phyloP scores from a whole-genome alignment of 2,113 vertebrate species.

The Vidua chalybeata region DNA sequence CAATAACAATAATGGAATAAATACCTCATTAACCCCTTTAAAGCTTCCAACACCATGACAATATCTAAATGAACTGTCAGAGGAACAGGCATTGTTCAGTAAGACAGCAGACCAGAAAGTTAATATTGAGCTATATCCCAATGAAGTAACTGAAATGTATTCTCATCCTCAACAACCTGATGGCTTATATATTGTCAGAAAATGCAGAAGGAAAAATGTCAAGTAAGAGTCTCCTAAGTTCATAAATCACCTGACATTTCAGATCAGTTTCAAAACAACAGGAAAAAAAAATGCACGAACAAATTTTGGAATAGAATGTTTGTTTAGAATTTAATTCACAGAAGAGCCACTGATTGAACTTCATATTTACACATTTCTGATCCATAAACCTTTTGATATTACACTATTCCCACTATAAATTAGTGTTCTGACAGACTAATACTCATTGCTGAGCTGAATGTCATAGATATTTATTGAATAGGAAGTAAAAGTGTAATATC shows the following conservation, averaged over 20 bases:
- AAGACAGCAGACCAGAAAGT: constrained; percentile 67
- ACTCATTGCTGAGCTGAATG: constrained; percentile 12
- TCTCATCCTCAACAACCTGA: constrained; percentile 15
- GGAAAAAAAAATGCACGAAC: not conserved
- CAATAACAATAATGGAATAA: constrained; percentile 69
- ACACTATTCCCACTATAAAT: constrained; percentile 43
- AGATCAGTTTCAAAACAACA: not conserved
- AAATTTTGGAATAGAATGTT: not conserved
- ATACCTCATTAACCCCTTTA: constrained; percentile 72
- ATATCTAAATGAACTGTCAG: constrained; percentile 74
- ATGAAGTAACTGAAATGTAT: constrained; percentile 37
- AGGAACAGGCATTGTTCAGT: constrained; percentile 64
- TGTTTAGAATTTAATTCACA: constrained; percentile 25
- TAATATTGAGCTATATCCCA: constrained; percentile 59
- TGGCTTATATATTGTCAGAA: not conserved
- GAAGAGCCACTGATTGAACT: constrained; percentile 2
- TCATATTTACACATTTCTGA: constrained; percentile 63
- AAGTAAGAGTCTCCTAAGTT: not conserved
- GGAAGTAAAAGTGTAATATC: constrained; percentile 62
- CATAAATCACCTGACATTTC: not conserved
- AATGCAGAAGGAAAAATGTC: not conserved
- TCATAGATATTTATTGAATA: constrained; percentile 57
- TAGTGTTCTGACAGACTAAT: constrained; percentile 47
- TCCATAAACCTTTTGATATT: constrained; percentile 57
- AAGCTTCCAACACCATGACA: constrained; percentile 67